These are phyloP conservation scores for Phataginus tricuspis DNA, from an alignment of 2,797 vertebrate species.

Conservation along the genomic window DNA sequence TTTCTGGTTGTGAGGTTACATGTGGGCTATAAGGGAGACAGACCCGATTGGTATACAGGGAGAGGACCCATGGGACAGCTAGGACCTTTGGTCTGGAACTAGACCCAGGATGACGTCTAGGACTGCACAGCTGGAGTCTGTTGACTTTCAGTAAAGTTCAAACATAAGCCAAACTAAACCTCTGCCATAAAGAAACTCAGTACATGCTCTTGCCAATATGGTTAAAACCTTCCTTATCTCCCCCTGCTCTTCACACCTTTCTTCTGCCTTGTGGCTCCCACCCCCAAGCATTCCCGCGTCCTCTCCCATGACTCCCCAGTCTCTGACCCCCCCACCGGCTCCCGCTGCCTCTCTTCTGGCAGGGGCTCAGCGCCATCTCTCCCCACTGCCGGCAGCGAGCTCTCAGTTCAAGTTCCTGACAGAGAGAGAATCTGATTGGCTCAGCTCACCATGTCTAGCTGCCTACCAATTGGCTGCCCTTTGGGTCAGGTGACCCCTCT, in stretches of 20 bases:
- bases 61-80: background rate
- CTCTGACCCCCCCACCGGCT: background rate
- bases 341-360: rapidly evolving
- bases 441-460: background rate
- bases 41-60: background rate
- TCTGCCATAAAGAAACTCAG: background rate
- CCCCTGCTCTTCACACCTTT: background rate
- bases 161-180: background rate
- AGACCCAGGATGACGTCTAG: background rate
- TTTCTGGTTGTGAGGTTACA: background rate
- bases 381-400: rapidly evolving
- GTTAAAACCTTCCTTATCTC: background rate
- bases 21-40: no score
- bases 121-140: background rate
- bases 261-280: background rate
- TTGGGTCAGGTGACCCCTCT: background rate
- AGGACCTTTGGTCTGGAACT: background rate
- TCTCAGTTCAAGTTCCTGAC: background rate
- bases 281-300: background rate
- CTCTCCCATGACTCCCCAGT: rapidly evolving
- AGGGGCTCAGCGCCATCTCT: rapidly evolving
- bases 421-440: constrained; percentile 8
- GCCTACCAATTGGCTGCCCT: background rate
- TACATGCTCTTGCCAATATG: background rate
- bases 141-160: background rate